phyloP scores from a whole-genome alignment of 1,140 invertebrate genomes.

The Nephila pilipes region DNA sequence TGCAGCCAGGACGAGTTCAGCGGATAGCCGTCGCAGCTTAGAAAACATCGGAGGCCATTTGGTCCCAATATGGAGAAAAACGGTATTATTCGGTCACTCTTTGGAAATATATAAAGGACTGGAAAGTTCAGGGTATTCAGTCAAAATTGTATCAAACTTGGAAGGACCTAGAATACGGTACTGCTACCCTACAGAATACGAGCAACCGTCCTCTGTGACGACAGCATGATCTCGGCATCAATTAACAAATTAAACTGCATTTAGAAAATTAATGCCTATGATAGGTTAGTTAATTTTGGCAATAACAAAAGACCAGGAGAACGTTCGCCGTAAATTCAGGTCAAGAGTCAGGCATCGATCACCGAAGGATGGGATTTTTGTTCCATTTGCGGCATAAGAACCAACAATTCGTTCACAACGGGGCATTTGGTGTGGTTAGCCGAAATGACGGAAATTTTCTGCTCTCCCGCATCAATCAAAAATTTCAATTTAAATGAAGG shows the following conservation, averaged over 20 bases:
- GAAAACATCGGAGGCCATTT: not conserved
- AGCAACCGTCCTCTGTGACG: not conserved
- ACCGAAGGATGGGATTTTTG: not conserved
- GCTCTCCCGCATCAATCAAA: no score
- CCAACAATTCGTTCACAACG: not conserved
- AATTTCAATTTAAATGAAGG: no score
- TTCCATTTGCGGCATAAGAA: not conserved
- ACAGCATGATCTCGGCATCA: not conserved
- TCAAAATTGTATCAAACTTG: not conserved
- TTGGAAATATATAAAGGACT: not conserved
- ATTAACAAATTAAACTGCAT: slow-evolving; percentile 2
- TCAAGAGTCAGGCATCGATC: not conserved
- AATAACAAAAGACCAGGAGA: not conserved
- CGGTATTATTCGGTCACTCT: not conserved
- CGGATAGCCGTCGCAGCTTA: not conserved
- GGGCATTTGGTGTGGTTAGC: no score
- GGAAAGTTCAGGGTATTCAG: not conserved
- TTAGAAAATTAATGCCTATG: not conserved
- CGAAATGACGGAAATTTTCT: no score
- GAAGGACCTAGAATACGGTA: not conserved
- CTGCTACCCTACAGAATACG: not conserved
- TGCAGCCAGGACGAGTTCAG: not conserved
- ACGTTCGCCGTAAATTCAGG: not conserved
- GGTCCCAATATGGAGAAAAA: not conserved
- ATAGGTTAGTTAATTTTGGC: not conserved